Evolutionary conservation across 2,113 vertebrate species (phyloP), one percentile per base, ranked within the genome.

Genomic region (Acanthisitta chloris): DNA sequence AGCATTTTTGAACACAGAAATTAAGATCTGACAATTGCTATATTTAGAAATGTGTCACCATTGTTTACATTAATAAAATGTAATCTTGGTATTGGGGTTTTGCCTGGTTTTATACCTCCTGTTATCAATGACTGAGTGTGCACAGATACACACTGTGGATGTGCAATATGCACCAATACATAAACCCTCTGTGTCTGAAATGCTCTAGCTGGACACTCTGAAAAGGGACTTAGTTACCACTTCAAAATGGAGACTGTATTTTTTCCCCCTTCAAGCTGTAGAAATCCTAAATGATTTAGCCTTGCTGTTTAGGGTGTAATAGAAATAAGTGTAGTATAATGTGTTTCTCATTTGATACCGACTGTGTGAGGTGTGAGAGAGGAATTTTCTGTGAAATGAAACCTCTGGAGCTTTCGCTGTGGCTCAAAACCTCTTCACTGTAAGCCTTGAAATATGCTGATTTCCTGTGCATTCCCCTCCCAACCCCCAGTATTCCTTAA

Each of bases 371-470:
- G 85, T 94, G 84, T 3, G 29, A 94, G 59, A 79, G 74, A 73
- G 76, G 94, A 67, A 88, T 87, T 92, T 92, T 59, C 74, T 80
- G 78, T 61, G 82, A 77, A 90, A 84, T 62, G 58, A 84, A 96
- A 69, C 57, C 81, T 86, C 40, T 28, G 67, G 92, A 91, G 84
- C 74, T 81, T 95, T 91, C 4, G 10, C 73, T 28, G 14, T 51
- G 71, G 81, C 86, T 86, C 78, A 70, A 78, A 91, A 57, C 40
- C 67, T 89, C 82, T 90, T 84, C 42, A 21, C 40, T 73, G 69
- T 58, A 54, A 95, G 86, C 91, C 45, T 1, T 67, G 79, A 74
- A 78, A 82, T 72, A 49, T 21, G 80, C 73, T 71, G 69, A 33
- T 73, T 86, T 45, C 34, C 83, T 8, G 12, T 43, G 24, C 11